These are phyloP conservation scores for Mustelus asterias DNA, from an alignment of 2,113 vertebrate genomes.

Conservation along the genomic window DNA sequence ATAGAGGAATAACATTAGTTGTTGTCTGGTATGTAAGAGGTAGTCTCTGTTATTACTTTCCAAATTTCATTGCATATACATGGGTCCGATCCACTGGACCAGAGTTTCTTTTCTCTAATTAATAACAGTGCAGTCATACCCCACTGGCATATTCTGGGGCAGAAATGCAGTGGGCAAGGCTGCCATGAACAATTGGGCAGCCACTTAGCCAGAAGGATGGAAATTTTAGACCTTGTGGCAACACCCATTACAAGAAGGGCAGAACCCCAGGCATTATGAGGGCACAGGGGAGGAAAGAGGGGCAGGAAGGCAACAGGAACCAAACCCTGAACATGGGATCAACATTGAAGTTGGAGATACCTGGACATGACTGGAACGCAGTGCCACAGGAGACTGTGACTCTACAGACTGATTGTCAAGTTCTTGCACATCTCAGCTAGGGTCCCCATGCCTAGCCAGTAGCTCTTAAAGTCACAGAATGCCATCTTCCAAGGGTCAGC, in stretches of 20 bases:
- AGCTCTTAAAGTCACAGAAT: background rate
- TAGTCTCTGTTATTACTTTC: too few species aligned
- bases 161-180: background rate
- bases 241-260: background rate
- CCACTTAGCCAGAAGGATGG: background rate
- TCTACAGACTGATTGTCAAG: background rate
- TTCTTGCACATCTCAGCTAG: background rate
- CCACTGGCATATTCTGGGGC: too few species aligned
- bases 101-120: too few species aligned
- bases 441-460: background rate
- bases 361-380: background rate
- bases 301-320: too few species aligned
- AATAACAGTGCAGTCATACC: too few species aligned
- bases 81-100: too few species aligned
- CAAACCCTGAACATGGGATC: too few species aligned
- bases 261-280: background rate
- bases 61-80: too few species aligned
- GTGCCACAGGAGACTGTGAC: background rate
- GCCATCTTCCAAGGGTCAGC: background rate
- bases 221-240: background rate
- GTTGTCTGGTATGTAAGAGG: too few species aligned
- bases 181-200: background rate
- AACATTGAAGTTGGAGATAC: background rate
- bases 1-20: too few species aligned
- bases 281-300: too few species aligned